Base-by-base conservation (phyloP, 2,888 invertebrate species). In the Trypoxylon attenuatum region DNA sequence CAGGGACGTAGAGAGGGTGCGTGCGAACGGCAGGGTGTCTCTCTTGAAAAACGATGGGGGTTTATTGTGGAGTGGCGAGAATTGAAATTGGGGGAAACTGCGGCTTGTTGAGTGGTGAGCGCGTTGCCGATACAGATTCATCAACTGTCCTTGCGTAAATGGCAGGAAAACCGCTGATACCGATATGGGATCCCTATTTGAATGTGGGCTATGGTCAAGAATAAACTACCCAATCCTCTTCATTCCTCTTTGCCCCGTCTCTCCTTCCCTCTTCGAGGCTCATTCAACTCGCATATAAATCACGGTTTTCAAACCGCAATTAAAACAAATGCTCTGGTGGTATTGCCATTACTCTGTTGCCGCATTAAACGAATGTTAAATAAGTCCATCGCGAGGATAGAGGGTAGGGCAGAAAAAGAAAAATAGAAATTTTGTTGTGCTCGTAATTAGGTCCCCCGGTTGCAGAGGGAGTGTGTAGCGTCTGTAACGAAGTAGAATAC, bases 41-140 rank as follows among this genome's bases (percentile, higher is more conserved):
- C 72, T 23, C 64, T 72, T 67, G 76, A 75, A 76, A 75, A 75
- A 72, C 69, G 69, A 74, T 60, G 53, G 38, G 43, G 62, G 57
- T 68, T 72, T 62, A 75, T 65, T 49, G 69, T 61, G 41, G 47
- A 22, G 19, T 39, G 53, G 59, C 42, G 41, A 51, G 57, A 60
- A 67, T 71, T 58, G 76, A 75, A 73, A 75, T 76, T 70, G 73
- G 60, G 4, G 67, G 69, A 73, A 75, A 75, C 65, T 76, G 70
- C 60, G 76, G 76, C 55, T 52, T 56, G 63, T 64, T 54, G 67
- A 66, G 58, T 64, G 56, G 55, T 29, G 50, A 39, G 54, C 55
- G 41, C 41, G 55, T 50, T 52, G 47, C 62, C 60, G 61, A 67
- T 65, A 61, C 65, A 72, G 73, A 76, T 77, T 64, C 70, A 65